A percentile compares a stretch with the other conserved stretches of the same genome.
These are phyloP conservation scores for Rachycentron canadum DNA, from an alignment of 2,797 vertebrate genomes.

Conservation along the genomic window DNA sequence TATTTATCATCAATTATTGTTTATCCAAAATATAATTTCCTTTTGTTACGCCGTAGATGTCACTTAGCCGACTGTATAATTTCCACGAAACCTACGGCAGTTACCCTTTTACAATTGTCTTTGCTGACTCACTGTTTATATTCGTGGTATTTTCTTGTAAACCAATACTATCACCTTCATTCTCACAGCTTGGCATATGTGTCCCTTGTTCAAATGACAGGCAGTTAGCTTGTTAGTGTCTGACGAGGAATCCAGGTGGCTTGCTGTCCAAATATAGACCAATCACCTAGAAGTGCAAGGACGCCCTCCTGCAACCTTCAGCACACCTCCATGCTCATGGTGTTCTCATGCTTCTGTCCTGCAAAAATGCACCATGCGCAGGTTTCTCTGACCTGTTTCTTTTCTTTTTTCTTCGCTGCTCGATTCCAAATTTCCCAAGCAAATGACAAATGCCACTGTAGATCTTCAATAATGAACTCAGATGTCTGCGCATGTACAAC, in stretches of 20 bases:
- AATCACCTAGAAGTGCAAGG: constrained; percentile 43
- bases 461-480: constrained; percentile 42
- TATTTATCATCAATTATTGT: no score
- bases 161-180: constrained; percentile 15
- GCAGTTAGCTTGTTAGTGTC: constrained; percentile 54
- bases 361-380: constrained; percentile 13
- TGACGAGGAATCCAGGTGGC: constrained; percentile 41
- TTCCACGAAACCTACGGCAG: not conserved
- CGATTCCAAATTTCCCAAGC: constrained; percentile 16
- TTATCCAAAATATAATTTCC: not conserved
- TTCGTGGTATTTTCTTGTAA: not conserved
- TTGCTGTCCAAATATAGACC: constrained; percentile 61
- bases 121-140: constrained; percentile 6
- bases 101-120: not conserved
- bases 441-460: constrained; percentile 26
- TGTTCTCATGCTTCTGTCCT: constrained; percentile 1
- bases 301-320: constrained; percentile 43
- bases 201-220: constrained; percentile 49
- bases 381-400: not conserved
- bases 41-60: not conserved
- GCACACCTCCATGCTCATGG: constrained; percentile 22
- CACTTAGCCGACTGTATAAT: not conserved
- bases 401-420: constrained; percentile 10
- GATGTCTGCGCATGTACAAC: constrained; percentile 8
- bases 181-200: constrained; percentile 2